These are phyloP conservation scores for Desmophyllum pertusum DNA, from an alignment of 92 coral and sea anemone genomes.

Conservation along the genomic window DNA sequence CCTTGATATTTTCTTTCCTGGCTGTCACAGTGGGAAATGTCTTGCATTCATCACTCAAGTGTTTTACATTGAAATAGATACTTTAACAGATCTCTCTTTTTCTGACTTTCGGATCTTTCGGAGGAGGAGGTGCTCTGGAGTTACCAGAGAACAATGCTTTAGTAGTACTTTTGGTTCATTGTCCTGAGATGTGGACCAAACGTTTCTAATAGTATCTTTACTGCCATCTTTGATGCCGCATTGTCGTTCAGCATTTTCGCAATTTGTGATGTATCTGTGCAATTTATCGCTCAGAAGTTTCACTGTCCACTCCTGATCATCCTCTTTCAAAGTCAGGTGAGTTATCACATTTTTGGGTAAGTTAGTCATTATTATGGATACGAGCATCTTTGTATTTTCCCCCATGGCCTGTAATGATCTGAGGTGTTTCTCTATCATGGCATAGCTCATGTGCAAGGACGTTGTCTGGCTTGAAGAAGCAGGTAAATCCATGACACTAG, in stretches of 20 bases:
- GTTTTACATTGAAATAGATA: no score
- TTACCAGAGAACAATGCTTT: background rate
- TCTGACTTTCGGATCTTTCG: background rate
- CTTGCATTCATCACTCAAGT: background rate
- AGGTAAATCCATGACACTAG: slow-evolving; percentile 32
- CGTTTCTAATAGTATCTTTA: background rate
- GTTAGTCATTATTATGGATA: slow-evolving; percentile 6
- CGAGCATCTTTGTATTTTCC: slow-evolving; percentile 11
- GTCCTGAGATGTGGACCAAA: background rate
- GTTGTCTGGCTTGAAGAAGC: slow-evolving; percentile 9
- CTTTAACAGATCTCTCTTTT: background rate
- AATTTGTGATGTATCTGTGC: slow-evolving; percentile 10
- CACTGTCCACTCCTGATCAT: background rate
- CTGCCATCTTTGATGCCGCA: background rate
- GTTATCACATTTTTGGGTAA: slow-evolving; percentile 13
- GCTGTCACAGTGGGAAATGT: background rate
- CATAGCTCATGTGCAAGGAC: background rate
- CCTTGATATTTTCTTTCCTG: background rate
- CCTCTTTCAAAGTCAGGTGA: slow-evolving; percentile 15
- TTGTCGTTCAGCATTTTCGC: slow-evolving; percentile 8
- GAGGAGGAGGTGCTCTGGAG: background rate
- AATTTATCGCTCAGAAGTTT: background rate
- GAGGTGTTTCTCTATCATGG: slow-evolving; percentile 14
- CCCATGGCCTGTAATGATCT: slow-evolving; percentile 36
- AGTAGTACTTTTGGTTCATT: background rate